Conservation (phyloP, 1,140 invertebrate species). For the Rhysida immarginata region DNA sequence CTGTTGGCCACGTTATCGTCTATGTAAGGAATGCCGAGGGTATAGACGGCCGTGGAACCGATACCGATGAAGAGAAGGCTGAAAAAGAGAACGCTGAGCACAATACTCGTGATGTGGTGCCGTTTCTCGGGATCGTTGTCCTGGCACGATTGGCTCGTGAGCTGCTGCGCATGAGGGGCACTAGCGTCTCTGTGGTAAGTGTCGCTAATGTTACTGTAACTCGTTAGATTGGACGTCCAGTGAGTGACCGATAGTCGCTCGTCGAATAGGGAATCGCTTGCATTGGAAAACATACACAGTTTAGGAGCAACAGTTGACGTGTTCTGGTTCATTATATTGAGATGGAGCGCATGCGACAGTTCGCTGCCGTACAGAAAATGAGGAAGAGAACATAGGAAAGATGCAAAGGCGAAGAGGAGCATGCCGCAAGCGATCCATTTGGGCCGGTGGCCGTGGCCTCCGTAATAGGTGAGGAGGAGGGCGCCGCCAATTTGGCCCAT, state of each 20-base stretch:
- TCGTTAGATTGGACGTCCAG: not conserved
- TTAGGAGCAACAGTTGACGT: not conserved
- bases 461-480: slow-evolving; percentile 79
- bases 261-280: slow-evolving; percentile 42
- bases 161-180: not conserved
- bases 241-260: slow-evolving; percentile 13
- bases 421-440: slow-evolving; percentile 90
- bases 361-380: slow-evolving; percentile 25
- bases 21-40: slow-evolving; percentile 79
- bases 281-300: not conserved
- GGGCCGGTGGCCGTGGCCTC: slow-evolving; percentile 83
- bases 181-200: too few species aligned
- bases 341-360: not conserved
- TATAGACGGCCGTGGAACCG: slow-evolving; percentile 70
- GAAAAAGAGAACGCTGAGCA: slow-evolving; percentile 65
- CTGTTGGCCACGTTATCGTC: slow-evolving; percentile 83
- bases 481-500: slow-evolving; percentile 75
- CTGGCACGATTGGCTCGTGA: not conserved
- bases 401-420: slow-evolving; percentile 70
- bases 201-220: too few species aligned
- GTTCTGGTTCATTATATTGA: not conserved
- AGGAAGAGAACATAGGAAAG: slow-evolving; percentile 61
- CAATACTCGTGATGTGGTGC: slow-evolving; percentile 16
- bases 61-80: slow-evolving; percentile 77
- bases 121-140: slow-evolving; percentile 4